Base-by-base conservation (phyloP, 1,140 invertebrate species). In the Planococcus citri region DNA sequence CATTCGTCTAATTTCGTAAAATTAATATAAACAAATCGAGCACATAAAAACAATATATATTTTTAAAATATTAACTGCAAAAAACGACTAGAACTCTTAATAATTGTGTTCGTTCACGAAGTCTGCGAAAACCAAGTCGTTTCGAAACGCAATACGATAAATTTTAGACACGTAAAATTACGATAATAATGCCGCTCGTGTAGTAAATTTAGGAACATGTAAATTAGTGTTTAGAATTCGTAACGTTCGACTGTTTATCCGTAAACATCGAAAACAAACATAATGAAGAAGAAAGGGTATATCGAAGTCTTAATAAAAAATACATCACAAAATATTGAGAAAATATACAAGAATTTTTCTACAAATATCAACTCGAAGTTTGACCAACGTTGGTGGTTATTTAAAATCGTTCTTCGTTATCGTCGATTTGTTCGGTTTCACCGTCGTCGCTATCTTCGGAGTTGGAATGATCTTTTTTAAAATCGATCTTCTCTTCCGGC, bases 21-120 rank as follows among this genome's bases (percentile, higher is more conserved):
- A 4, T 17, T 24, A 64, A 27, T 24, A 27, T 17, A 64, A 24
- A 25, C 10, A 64, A 24, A 27, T 24, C 21, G 21, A 27, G 25
- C 21, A 27, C 9, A 27, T 25, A 27, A 64, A 64, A 64, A 51
- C 17, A 64, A 64, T 25, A 64, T 24, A 27, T 24, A 24, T 64
- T 64, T 64, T 64, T 10, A 64, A 64, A 24, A 24, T 17, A 17
- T 17, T 64, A 64, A 64, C 25, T 64, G 60, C 60, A 64, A 64
- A 64, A 64, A 64, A 64, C 60, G 60, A 64, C 60, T 64, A 64
- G 60, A 64, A 64, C 9, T 64, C 60, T 64, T n/a, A 25, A 24
- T 64, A 24, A 24, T 64, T 20, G 17, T n/a, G 41, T 51, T 17
- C n/a, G 41, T 17, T 51, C 17, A 51, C 41, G n/a, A 17, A 51